Percentiles rank a stretch among this genome's conserved stretches.
phyloP scores from a whole-genome alignment of 2,797 vertebrate species.

The Otus scops region DNA sequence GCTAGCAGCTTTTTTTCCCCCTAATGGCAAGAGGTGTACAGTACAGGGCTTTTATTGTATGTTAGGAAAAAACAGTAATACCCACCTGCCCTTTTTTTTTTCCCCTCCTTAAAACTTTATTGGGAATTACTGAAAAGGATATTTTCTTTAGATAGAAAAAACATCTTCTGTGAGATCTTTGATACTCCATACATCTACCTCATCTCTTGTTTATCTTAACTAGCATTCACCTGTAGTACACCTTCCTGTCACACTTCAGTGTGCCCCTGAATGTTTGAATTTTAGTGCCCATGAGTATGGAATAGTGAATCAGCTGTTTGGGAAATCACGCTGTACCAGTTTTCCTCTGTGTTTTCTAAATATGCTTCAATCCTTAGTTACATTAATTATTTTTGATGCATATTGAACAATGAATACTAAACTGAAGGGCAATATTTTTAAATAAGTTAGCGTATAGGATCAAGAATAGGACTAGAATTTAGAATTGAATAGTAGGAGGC shows the following conservation, averaged over 20 bases:
- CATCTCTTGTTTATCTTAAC: neutral
- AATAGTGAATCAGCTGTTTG: neutral
- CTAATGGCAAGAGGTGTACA: neutral
- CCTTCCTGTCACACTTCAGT: neutral
- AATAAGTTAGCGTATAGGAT: neutral
- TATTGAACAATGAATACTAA: neutral
- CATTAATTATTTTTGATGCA: fast-evolving
- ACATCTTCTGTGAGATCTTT: neutral
- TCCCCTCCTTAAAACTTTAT: neutral
- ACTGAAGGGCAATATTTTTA: fast-evolving
- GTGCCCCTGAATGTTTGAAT: neutral
- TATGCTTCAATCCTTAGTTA: neutral
- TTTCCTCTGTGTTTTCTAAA: neutral
- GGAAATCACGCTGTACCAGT: neutral
- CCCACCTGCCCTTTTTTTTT: fast-evolving
- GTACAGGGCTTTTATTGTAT: neutral
- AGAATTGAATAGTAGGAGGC: neutral
- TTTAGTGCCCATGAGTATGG: neutral
- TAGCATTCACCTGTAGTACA: neutral
- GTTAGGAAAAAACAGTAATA: neutral
- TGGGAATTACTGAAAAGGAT: neutral
- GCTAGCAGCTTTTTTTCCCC: neutral
- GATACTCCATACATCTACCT: fast-evolving
- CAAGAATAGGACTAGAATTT: neutral
- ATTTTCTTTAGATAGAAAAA: neutral